Percentiles rank a stretch among this genome's conserved stretches.
Evolutionary conservation across 2,113 vertebrate genomes (phyloP).

Genomic region (Lipotes vexillifer): DNA sequence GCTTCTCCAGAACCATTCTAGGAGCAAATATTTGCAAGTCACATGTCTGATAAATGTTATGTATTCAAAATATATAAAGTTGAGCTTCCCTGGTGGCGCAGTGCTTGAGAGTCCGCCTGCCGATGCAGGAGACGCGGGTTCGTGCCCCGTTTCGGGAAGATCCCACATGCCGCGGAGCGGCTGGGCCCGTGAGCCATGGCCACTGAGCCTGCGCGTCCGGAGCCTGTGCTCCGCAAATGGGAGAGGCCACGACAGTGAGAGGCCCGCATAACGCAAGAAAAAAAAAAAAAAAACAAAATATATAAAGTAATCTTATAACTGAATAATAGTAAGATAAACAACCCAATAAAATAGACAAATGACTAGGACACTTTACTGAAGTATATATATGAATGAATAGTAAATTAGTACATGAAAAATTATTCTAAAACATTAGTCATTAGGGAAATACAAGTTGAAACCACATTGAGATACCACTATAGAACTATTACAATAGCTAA

Average conservation of each 20-base stretch:
- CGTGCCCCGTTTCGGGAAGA: no score
- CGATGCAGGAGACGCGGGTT: no score
- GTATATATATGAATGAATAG: not conserved
- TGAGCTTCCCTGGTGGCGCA: no score
- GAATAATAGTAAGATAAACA: not conserved
- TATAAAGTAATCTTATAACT: not conserved
- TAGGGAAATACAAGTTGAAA: not conserved
- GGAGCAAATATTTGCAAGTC: not conserved
- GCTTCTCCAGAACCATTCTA: not conserved
- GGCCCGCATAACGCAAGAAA: no score
- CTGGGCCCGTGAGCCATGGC: no score
- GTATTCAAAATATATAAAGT: no score
- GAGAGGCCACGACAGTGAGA: no score
- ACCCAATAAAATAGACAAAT: not conserved
- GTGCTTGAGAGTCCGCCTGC: no score
- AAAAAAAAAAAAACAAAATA: no score
- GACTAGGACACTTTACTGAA: not conserved
- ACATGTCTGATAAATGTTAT: not conserved
- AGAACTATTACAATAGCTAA: not conserved
- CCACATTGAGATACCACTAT: not conserved
- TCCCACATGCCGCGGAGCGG: no score
- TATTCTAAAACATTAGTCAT: not conserved
- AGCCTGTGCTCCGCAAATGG: no score
- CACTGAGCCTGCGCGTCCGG: no score
- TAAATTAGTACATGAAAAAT: not conserved